Base-by-base conservation (phyloP, 2,113 vertebrate genomes). In the Pollachius pollachius region DNA sequence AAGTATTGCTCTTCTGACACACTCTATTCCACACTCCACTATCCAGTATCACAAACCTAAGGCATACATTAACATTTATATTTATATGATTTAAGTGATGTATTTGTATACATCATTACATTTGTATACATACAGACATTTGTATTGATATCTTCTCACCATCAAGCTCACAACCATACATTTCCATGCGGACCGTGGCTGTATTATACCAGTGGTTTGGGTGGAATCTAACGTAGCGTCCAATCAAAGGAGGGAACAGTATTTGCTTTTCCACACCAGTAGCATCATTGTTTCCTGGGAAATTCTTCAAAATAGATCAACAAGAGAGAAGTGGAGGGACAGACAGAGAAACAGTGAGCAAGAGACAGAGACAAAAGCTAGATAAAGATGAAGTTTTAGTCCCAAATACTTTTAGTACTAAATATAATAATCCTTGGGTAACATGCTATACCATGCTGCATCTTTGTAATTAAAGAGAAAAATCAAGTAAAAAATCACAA, bases 121-220 rank as follows among this genome's bases (percentile, higher is more conserved):
- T 25, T 52, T 48, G 1, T 17, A 15, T 27, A 18, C 62, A 48
- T 48, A 48, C 8, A 52, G 1, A 57, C 34, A n/a, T 23, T 48
- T 41, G 1, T 16, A 15, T 48, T 48, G 41, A 65, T 88, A 66
- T 48, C 16, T 6, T 73, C 92, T 92, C 89, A 99, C 97, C 95
- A 5, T 95, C 94, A 9, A 94, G 81, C 82, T 97, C 94, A 79
- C 97, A 99, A 68, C 97, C 97, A 65, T 92, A 93, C 71, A 95
- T 89, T 72, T 99, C 97, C 94, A 99, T 78, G 41, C 97, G 95
- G 75, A 98, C 85, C 15, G 95, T 91, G n/a, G 95, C 94, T 68
- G 76, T 90, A 64, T 88, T 92, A 74, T 93, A 84, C 85, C 85
- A 94, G 2, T 78, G 27, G 0, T 78, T 86, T n/a, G 97, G 96